Base-by-base conservation (phyloP, 2,888 invertebrate genomes). In the Agapostemon virescens region DNA sequence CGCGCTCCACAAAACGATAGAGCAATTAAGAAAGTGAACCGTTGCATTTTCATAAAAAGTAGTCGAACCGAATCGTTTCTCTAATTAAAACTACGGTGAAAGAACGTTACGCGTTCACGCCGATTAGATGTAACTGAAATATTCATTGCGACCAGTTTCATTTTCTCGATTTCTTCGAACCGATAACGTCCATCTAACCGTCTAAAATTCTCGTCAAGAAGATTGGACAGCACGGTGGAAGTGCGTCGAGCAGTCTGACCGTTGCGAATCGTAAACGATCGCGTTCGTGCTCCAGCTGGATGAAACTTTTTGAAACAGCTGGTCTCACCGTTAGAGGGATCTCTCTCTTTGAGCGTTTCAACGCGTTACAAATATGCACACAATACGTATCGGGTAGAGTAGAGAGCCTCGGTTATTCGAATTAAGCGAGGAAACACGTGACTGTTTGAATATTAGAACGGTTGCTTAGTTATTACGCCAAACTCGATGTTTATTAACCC, bases 321-420 rank as follows among this genome's bases (percentile, higher is more conserved):
- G 72, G 17, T 72, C 61, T 20, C 55, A 15, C 30, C 42, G 45
- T 73, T 68, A 49, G n/a, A 11, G n/a, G n/a, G 49, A 49, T n/a
- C 49, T n/a, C 49, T n/a, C 49, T 49, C 49, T 11, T n/a, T 11
- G 49, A n/a, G n/a, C 4, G n/a, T 49, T 49, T 49, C 49, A n/a
- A n/a, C n/a, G 49, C n/a, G 49, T 49, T 49, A n/a, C n/a, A 49
- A n/a, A 49, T n/a, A n/a, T n/a, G n/a, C n/a, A n/a, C n/a, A n/a
- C n/a, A n/a, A 38, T 9, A 38, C 1, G 9, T 11, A 38, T 9
- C 11, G 11, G 38, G 38, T 38, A 20, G 2, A 17, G 42, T 42
- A 42, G 17, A 42, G 17, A 42, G 2, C 38, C 38, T 40, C 40
- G 40, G 15, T 40, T 1, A 13, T 13, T 4, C 40, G 40, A 40